phyloP scores from a whole-genome alignment of 2,797 vertebrate genomes.

The Pseudomugil gertrudae region DNA sequence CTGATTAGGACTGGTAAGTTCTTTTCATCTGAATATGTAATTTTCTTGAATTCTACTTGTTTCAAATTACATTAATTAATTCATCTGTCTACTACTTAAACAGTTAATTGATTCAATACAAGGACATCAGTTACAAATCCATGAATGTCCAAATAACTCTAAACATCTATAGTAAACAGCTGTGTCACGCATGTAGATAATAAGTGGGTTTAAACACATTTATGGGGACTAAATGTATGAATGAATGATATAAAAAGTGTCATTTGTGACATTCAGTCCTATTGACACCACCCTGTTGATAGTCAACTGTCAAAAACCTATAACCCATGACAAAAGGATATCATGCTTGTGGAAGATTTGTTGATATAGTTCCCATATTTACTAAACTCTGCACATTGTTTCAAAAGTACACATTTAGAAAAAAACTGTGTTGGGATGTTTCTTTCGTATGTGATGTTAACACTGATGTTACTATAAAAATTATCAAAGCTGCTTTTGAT shows the following conservation, averaged over 20 bases:
- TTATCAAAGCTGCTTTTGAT: not conserved
- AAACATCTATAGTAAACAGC: not conserved
- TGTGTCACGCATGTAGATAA: not conserved
- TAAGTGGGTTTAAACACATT: not conserved
- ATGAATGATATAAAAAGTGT: not conserved
- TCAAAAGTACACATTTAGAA: not conserved
- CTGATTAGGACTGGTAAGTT: constrained; percentile 27
- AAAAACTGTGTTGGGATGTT: no score
- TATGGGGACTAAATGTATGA: not conserved
- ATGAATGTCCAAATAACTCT: not conserved
- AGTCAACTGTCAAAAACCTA: not conserved
- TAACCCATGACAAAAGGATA: not conserved
- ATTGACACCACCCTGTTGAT: not conserved
- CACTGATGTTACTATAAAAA: not conserved
- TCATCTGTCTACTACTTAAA: not conserved
- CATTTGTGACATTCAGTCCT: not conserved
- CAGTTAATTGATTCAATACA: not conserved
- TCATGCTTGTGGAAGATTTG: not conserved
- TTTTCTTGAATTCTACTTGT: not conserved
- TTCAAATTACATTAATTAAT: not conserved
- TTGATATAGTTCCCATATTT: not conserved
- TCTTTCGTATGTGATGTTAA: no score
- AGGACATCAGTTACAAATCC: not conserved
- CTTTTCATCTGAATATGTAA: not conserved
- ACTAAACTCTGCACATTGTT: not conserved